Evolutionary conservation across 2,888 invertebrate genomes (phyloP).

Genomic region (Phymatocera aterrima): DNA sequence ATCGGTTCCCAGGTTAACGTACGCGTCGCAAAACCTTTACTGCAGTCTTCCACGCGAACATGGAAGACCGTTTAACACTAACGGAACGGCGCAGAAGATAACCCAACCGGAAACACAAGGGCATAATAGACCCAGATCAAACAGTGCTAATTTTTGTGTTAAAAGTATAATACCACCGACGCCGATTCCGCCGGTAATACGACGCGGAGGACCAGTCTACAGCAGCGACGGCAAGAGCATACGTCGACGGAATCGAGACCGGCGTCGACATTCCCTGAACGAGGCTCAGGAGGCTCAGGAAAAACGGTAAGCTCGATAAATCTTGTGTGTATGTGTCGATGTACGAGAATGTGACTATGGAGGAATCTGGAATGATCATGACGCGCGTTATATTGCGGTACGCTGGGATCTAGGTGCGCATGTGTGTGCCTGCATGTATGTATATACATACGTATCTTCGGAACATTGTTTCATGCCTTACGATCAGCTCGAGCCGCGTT

Average conservation of each 20-base stretch:
- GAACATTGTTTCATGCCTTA: background rate
- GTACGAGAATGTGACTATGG: background rate
- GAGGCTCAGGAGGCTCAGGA: conserved; percentile 63
- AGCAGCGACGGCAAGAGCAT: conserved; percentile 67
- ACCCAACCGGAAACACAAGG: conserved; percentile 52
- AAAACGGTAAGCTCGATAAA: conserved; percentile 66
- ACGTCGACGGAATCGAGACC: conserved; percentile 67
- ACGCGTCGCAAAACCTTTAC: conserved; percentile 69
- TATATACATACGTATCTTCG: background rate
- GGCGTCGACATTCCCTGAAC: conserved; percentile 70
- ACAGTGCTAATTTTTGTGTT: conserved; percentile 54
- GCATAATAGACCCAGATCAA: conserved; percentile 61
- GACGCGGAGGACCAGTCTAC: conserved; percentile 58
- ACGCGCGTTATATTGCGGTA: background rate
- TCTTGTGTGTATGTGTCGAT: too few species aligned
- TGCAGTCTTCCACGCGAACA: conserved; percentile 70
- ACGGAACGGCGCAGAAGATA: conserved; percentile 54
- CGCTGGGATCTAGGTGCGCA: background rate
- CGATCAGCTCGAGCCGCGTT: background rate
- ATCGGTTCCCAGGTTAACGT: conserved; percentile 55
- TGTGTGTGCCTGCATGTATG: too few species aligned
- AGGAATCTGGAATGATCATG: too few species aligned
- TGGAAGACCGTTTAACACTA: conserved; percentile 56
- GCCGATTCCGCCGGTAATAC: conserved; percentile 51
- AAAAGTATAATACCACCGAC: conserved; percentile 7